Conservation (phyloP, 2,888 invertebrate genomes). For the Thymelicus lineola region DNA sequence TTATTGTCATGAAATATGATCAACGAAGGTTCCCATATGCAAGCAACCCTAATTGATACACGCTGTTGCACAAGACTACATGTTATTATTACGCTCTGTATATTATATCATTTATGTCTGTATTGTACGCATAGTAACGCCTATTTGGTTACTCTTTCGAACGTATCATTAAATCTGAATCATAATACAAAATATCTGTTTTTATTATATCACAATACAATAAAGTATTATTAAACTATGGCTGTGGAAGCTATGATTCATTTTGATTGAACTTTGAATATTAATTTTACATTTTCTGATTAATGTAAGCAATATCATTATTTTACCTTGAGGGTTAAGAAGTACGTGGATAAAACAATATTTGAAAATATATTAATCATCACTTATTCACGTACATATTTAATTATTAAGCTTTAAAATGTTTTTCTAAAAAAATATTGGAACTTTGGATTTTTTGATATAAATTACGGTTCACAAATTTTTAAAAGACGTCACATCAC, state of each 20-base stretch:
- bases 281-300: not conserved
- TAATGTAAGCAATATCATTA: not conserved
- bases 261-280: conserved; percentile 2
- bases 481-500: not conserved
- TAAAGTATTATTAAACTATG: not conserved
- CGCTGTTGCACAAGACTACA: conserved; percentile 52
- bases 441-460: not conserved
- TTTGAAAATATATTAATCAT: too few relatives aligned
- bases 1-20: too few relatives aligned
- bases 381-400: too few relatives aligned
- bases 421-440: too few relatives aligned
- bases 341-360: too few relatives aligned
- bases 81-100: conserved; percentile 70
- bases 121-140: conserved; percentile 52
- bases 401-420: too few relatives aligned
- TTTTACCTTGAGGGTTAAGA: too few relatives aligned
- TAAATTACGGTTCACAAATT: not conserved
- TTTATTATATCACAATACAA: conserved; percentile 8
- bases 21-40: not conserved
- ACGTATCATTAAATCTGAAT: conserved; percentile 46
- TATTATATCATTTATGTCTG: conserved; percentile 53
- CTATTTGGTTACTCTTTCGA: conserved; percentile 57
- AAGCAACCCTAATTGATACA: conserved; percentile 43
- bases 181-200: conserved; percentile 16
- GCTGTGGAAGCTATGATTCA: not conserved